phyloP scores from a whole-genome alignment of 2,797 vertebrate genomes.

The Trematomus bernacchii region DNA sequence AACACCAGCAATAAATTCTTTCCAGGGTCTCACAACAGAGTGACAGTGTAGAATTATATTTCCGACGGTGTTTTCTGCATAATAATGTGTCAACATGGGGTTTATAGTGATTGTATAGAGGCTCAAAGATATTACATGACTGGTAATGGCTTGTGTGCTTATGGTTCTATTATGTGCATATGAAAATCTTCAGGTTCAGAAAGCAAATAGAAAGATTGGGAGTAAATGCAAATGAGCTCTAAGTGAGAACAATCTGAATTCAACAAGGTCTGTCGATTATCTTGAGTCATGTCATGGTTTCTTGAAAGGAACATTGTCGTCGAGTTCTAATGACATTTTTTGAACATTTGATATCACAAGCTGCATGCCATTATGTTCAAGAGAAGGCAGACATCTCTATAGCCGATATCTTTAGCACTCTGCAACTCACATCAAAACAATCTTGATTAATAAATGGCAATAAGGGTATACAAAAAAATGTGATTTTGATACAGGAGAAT shows the following conservation, averaged over 20 bases:
- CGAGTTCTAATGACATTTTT: too few relatives aligned
- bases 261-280: too few relatives aligned
- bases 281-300: too few relatives aligned
- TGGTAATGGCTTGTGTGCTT: neutral
- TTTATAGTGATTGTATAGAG: neutral
- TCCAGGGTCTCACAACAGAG: neutral
- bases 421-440: too few relatives aligned
- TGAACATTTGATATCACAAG: too few relatives aligned
- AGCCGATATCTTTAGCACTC: too few relatives aligned
- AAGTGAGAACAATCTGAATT: neutral
- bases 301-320: too few relatives aligned
- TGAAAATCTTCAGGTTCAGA: neutral
- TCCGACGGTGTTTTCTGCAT: conserved; percentile 7
- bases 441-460: too few relatives aligned
- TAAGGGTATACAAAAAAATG: too few relatives aligned
- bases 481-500: too few relatives aligned
- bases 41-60: neutral
- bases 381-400: too few relatives aligned
- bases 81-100: conserved; percentile 19
- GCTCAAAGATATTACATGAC: neutral
- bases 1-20: conserved; percentile 10
- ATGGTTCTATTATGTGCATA: neutral
- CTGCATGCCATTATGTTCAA: too few relatives aligned
- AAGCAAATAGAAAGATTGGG: neutral
- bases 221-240: neutral